Evolutionary conservation across 64 coral and sea anemone species (phyloP).

Genomic region (Orbicella faveolata): DNA sequence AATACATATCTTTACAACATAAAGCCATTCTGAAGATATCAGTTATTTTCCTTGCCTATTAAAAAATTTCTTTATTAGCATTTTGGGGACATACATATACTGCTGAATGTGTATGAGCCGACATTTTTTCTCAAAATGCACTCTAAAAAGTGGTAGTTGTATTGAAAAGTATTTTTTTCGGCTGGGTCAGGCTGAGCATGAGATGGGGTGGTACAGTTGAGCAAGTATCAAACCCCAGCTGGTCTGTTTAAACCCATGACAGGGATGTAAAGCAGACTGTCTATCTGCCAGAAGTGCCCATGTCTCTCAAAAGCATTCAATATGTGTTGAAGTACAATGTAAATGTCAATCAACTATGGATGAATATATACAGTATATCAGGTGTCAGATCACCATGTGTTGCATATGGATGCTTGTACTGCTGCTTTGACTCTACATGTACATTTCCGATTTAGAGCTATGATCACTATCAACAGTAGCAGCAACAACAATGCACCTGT

Average conservation of each 20-base stretch:
- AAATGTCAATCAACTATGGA: no score
- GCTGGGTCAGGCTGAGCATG: slow-evolving; percentile 68
- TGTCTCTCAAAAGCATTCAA: slow-evolving; percentile 32
- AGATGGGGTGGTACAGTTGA: slow-evolving; percentile 58
- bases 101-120: background rate
- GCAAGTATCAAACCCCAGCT: slow-evolving; percentile 51
- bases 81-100: background rate
- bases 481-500: background rate
- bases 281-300: slow-evolving; percentile 3
- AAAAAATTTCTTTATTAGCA: background rate
- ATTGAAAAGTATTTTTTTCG: slow-evolving; percentile 23
- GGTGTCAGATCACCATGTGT: no score
- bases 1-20: background rate
- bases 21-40: background rate
- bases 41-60: background rate
- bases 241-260: slow-evolving; percentile 70
- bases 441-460: background rate
- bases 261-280: slow-evolving; percentile 24
- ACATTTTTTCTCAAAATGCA: background rate
- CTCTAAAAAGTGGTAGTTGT: background rate
- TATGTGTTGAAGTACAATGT: no score
- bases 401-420: no score
- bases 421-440: background rate
- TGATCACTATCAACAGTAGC: background rate
- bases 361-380: no score